A percentile compares a stretch with the other conserved stretches of the same genome.
phyloP scores from a whole-genome alignment of 1,140 invertebrate species.

The Zaprionus tsacasi region DNA sequence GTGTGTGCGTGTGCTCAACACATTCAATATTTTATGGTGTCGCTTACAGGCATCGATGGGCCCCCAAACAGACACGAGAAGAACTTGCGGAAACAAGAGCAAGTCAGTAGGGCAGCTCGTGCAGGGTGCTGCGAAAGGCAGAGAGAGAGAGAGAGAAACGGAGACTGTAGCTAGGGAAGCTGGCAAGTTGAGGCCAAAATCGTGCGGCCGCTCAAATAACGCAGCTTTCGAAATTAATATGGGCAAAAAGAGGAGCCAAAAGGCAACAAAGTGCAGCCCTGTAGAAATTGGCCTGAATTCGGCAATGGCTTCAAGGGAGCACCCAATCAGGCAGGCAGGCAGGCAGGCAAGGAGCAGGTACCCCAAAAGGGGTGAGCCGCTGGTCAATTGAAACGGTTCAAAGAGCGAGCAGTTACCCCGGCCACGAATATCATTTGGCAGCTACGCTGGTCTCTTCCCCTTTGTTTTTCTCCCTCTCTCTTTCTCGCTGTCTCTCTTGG shows the following conservation, averaged over 20 bases:
- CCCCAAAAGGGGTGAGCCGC: constrained; percentile 20
- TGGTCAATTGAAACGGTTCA: constrained; percentile 78
- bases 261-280: constrained; percentile 29
- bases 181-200: constrained; percentile 39
- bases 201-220: constrained; percentile 53
- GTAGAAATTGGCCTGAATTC: constrained; percentile 29
- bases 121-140: too few species aligned
- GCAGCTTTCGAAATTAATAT: constrained; percentile 63
- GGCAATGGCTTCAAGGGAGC: constrained; percentile 17
- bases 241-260: constrained; percentile 29
- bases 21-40: constrained; percentile 80
- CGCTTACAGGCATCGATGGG: constrained; percentile 67
- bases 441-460: constrained; percentile 10
- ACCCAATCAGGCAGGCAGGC: constrained; percentile 33
- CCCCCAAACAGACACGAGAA: constrained; percentile 46
- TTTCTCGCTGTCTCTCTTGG: background rate
- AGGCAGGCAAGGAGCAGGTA: constrained; percentile 1
- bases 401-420: constrained; percentile 53
- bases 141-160: background rate
- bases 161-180: background rate
- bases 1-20: constrained; percentile 51
- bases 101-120: background rate
- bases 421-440: constrained; percentile 31
- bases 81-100: constrained; percentile 23
- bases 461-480: constrained; percentile 13